Base-by-base conservation (phyloP, 2,113 vertebrate species). In the Puntigrus tetrazona region DNA sequence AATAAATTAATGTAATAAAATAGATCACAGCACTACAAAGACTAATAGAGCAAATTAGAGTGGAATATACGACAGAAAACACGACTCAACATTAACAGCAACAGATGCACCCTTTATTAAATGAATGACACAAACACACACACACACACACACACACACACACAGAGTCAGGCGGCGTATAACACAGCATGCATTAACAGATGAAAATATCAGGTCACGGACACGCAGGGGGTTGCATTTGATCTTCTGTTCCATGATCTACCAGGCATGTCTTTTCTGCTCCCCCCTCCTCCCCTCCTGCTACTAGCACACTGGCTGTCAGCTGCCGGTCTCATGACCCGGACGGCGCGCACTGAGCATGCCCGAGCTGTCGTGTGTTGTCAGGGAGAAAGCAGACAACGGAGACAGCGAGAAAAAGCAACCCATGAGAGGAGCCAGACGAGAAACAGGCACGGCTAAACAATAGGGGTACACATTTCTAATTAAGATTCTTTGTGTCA, bases 311-410 rank as follows among this genome's bases (percentile, higher is more conserved):
- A 77, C 67, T 50, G 79, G 78, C 87, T 85, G 65, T 89, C 85
- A 86, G 83, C 85, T 87, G 85, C 79, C 76, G 41, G 29, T 47
- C 91, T 92, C 88, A 83, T 93, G 93, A 77, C 57, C 25, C 0
- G 7, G 72, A 1, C 13, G 11, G 25, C 25, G 55, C n/a, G 9
- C 59, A 87, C 82, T 75, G 93, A 88, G 93, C 93, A 84, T 94
- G 93, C 91, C 86, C 89, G 78, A 70, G 87, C 75, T 45, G 29
- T 86, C 57, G 63, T 82, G 80, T 91, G 90, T 89, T 88, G 90
- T 88, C 86, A 88, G 90, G 90, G 88, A 91, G 86, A 89, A 86
- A 86, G 88, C 88, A 81, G 85, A 52, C 83, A 85, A 57, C 29
- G 78, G 74, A 74, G 63, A 22, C 57, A 83, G 59, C 67, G 70